phyloP scores from a whole-genome alignment of 2,888 invertebrate species.

The Beris chalybata region DNA sequence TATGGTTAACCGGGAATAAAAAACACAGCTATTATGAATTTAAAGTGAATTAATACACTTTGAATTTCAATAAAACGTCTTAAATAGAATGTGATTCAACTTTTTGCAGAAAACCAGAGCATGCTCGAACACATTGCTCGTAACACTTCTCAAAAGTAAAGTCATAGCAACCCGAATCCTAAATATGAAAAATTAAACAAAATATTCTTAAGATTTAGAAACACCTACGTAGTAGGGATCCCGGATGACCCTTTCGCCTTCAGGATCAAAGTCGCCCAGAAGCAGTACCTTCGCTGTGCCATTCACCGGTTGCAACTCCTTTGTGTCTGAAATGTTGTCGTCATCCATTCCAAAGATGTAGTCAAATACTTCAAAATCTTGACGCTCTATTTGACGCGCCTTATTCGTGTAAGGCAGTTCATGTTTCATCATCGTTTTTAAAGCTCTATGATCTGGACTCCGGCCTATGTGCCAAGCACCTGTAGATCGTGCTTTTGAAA shows the following conservation, averaged over 20 bases:
- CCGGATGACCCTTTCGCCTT: conserved; percentile 76
- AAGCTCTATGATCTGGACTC: conserved; percentile 76
- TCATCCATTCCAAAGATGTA: conserved; percentile 96
- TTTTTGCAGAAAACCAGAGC: conserved; percentile 64
- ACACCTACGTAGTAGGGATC: conserved; percentile 88
- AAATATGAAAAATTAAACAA: conserved; percentile 45
- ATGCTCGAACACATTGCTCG: conserved; percentile 70
- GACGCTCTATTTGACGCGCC: conserved; percentile 72
- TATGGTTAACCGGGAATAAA: too few species aligned
- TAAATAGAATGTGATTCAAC: not conserved
- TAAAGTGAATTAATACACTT: too few species aligned
- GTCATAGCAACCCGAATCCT: conserved; percentile 70
- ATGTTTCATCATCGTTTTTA: conserved; percentile 70
- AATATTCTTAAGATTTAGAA: conserved; percentile 23
- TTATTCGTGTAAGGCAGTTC: conserved; percentile 72
- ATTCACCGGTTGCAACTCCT: conserved; percentile 62
- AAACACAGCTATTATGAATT: too few species aligned
- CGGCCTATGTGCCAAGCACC: conserved; percentile 89
- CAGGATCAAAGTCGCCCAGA: conserved; percentile 85
- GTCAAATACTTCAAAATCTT: conserved; percentile 80
- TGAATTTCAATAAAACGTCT: too few species aligned
- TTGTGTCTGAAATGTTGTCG: conserved; percentile 75
- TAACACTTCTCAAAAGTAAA: conserved; percentile 78
- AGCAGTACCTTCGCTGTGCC: conserved; percentile 74
- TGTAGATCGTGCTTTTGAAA: too few species aligned